phyloP scores from a whole-genome alignment of 1,140 invertebrate species.

The Gryon sp. region DNA sequence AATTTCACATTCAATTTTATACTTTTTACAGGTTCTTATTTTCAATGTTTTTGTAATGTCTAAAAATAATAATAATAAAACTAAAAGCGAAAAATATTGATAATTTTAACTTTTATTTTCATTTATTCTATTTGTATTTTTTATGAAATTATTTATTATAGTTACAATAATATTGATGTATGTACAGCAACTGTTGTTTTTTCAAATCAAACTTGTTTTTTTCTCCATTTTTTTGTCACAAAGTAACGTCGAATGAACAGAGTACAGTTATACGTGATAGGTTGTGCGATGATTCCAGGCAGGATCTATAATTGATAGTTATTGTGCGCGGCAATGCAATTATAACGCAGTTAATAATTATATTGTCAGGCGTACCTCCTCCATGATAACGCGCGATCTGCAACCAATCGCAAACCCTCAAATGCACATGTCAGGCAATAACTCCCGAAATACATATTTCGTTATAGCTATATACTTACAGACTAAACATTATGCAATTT shows the following conservation, averaged over 20 bases:
- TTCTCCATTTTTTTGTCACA: too few relatives aligned
- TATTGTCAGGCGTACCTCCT: conserved; percentile 60
- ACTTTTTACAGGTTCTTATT: too few relatives aligned
- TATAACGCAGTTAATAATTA: conserved; percentile 73
- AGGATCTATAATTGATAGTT: conserved; percentile 70
- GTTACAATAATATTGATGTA: too few relatives aligned
- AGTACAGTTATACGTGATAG: conserved; percentile 10
- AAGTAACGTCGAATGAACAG: conserved; percentile 48
- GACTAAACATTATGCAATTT: conserved; percentile 23
- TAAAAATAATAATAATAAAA: too few relatives aligned
- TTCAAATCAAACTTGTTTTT: too few relatives aligned
- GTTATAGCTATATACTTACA: conserved; percentile 27
- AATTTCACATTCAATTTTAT: too few relatives aligned
- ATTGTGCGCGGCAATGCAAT: conserved; percentile 62
- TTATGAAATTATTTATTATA: too few relatives aligned
- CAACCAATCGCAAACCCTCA: conserved; percentile 48
- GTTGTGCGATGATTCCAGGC: conserved; percentile 58
- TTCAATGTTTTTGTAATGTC: too few relatives aligned
- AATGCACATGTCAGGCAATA: conserved; percentile 50
- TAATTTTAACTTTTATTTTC: too few relatives aligned
- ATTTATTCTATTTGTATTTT: too few relatives aligned
- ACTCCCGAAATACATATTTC: conserved; percentile 46
- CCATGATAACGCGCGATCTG: conserved; percentile 30
- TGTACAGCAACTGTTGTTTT: too few relatives aligned
- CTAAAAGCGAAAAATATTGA: too few relatives aligned